Evolutionary conservation across 2,888 invertebrate genomes (phyloP).

Genomic region (Athrips mouffetella): DNA sequence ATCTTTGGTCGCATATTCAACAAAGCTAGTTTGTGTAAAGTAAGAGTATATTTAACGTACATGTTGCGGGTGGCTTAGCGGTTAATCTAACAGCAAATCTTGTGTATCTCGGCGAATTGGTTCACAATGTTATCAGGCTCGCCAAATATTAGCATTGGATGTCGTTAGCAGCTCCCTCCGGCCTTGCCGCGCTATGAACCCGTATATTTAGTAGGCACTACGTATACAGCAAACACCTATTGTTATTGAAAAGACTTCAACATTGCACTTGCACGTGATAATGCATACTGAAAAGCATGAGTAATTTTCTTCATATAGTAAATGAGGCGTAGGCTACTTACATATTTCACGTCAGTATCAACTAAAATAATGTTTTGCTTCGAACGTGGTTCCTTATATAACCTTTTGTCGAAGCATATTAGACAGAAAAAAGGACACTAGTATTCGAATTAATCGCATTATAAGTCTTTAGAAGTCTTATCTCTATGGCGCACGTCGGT

Average conservation of each 20-base stretch:
- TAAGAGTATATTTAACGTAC: conserved; percentile 42
- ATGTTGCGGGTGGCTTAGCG: conserved; percentile 56
- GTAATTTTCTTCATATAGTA: not conserved
- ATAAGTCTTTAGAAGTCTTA: too few species aligned
- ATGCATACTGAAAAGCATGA: conserved; percentile 11
- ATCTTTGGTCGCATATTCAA: not conserved
- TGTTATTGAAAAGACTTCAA: conserved; percentile 42
- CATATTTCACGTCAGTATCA: not conserved
- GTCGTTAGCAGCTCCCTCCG: conserved; percentile 59
- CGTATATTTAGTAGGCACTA: conserved; percentile 52
- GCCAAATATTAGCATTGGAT: conserved; percentile 67
- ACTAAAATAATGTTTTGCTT: too few species aligned
- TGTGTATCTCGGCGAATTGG: conserved; percentile 68
- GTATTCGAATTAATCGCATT: too few species aligned
- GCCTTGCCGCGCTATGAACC: conserved; percentile 54
- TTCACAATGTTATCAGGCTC: conserved; percentile 70
- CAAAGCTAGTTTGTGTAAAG: conserved; percentile 34
- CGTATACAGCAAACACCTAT: conserved; percentile 26
- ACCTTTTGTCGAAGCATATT: too few species aligned
- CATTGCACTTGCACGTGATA: conserved; percentile 7
- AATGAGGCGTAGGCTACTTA: not conserved
- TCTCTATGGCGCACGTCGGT: too few species aligned
- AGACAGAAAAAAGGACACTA: not conserved
- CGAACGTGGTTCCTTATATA: too few species aligned
- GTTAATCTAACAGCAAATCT: conserved; percentile 71